Evolutionary conservation across 2,888 invertebrate genomes (phyloP).

Genomic region (Mylabris sibirica): DNA sequence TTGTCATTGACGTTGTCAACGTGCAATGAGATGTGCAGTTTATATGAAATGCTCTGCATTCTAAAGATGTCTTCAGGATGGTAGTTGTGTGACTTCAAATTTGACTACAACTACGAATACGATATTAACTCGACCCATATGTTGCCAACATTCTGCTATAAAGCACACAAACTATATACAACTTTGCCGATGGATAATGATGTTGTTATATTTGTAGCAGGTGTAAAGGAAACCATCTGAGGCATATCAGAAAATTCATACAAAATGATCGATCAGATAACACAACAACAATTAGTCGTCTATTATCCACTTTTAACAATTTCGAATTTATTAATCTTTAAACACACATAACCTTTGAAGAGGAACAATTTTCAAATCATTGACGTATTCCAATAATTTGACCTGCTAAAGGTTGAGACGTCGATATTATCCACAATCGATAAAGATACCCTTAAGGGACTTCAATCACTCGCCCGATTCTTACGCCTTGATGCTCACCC

Average conservation of each 20-base stretch:
- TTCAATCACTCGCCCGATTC: slow-evolving; percentile 17
- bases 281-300: background rate
- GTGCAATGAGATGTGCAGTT: slow-evolving; percentile 45
- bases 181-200: slow-evolving; percentile 24
- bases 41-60: slow-evolving; percentile 46
- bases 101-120: slow-evolving; percentile 29
- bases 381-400: background rate
- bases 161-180: slow-evolving; percentile 23
- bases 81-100: background rate
- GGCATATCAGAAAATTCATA: background rate
- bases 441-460: slow-evolving; percentile 14
- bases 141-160: slow-evolving; percentile 13
- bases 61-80: slow-evolving; percentile 27
- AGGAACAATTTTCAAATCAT: background rate
- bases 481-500: slow-evolving; percentile 11
- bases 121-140: slow-evolving; percentile 21
- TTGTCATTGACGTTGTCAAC: slow-evolving; percentile 10
- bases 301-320: background rate
- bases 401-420: background rate
- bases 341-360: background rate
- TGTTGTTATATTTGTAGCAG: slow-evolving; percentile 18
- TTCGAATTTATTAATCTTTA: background rate
- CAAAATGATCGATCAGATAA: background rate
- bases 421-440: slow-evolving; percentile 16
- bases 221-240: background rate